Evolutionary conservation across 2,113 vertebrate species (phyloP).

Genomic region (Porphyrio hochstetteri): DNA sequence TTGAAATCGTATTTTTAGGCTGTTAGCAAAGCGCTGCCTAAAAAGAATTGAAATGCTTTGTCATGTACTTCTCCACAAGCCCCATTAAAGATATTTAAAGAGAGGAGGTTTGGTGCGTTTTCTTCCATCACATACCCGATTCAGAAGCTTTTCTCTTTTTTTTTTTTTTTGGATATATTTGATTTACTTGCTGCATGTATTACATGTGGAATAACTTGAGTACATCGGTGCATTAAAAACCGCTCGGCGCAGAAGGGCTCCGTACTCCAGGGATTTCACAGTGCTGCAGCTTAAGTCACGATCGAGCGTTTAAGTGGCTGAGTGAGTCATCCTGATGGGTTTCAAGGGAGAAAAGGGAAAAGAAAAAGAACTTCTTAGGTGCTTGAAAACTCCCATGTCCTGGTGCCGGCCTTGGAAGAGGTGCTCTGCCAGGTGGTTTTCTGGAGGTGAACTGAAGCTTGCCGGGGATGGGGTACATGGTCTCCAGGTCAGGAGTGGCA

Average conservation of each 20-base stretch:
- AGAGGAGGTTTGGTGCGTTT: background rate
- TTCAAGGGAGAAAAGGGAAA: background rate
- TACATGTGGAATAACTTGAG: constrained; percentile 4
- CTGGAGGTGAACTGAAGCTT: background rate
- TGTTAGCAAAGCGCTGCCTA: constrained; percentile 43
- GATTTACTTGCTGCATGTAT: constrained; percentile 33
- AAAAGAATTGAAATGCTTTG: constrained; percentile 34
- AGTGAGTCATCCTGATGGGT: constrained; percentile 20
- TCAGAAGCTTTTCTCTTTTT: background rate
- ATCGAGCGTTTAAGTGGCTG: background rate
- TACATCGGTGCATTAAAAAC: background rate
- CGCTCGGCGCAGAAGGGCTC: background rate
- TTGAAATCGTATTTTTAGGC: constrained; percentile 52
- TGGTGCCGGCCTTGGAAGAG: background rate
- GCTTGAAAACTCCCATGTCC: background rate
- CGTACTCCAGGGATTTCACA: constrained; percentile 15
- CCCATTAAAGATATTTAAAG: constrained; percentile 10
- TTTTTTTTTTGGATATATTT: background rate
- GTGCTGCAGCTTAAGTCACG: constrained; percentile 52
- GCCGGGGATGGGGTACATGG: fast-evolving
- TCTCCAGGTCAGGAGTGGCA: background rate
- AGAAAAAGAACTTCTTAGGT: background rate
- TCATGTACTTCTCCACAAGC: constrained; percentile 10
- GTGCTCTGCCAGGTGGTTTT: background rate
- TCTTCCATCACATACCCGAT: background rate